Evolutionary conservation across 2,113 vertebrate species (phyloP).

Genomic region (Poeciliopsis prolifica): DNA sequence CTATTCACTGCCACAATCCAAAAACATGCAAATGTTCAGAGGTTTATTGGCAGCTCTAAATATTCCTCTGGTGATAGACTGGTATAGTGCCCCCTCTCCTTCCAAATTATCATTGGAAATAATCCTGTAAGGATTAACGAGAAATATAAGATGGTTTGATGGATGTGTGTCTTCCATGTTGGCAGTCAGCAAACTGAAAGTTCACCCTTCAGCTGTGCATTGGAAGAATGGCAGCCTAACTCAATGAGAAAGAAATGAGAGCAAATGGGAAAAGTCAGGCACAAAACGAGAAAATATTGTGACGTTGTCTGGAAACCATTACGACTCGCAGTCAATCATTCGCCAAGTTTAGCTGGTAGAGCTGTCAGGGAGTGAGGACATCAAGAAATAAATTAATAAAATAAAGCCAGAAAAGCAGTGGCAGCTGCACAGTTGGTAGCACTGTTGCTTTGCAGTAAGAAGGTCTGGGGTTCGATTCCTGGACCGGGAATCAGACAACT

Average conservation of each 20-base stretch:
- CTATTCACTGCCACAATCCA: neutral
- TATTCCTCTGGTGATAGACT: neutral
- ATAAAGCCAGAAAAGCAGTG: constrained; percentile 41
- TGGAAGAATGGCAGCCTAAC: neutral
- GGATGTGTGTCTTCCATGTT: too few relatives aligned
- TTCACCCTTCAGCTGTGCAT: neutral
- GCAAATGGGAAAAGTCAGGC: constrained; percentile 7
- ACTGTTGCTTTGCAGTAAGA: too few relatives aligned
- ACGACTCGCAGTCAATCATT: constrained; percentile 33
- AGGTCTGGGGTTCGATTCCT: too few relatives aligned
- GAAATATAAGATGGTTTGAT: neutral
- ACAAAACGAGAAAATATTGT: constrained; percentile 1
- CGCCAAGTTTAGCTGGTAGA: constrained; percentile 52
- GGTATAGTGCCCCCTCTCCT: too few relatives aligned
- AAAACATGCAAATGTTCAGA: neutral
- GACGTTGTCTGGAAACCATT: constrained; percentile 9
- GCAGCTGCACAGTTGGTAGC: too few relatives aligned
- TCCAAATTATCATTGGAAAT: too few relatives aligned
- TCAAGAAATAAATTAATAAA: constrained; percentile 62
- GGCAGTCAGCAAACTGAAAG: neutral
- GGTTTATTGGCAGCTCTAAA: neutral
- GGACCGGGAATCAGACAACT: too few relatives aligned
- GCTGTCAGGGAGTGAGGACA: constrained; percentile 44
- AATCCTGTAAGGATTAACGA: neutral
- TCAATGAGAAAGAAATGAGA: constrained; percentile 41